Conservation (phyloP, 2,113 vertebrate species). For the Gallinago media region DNA sequence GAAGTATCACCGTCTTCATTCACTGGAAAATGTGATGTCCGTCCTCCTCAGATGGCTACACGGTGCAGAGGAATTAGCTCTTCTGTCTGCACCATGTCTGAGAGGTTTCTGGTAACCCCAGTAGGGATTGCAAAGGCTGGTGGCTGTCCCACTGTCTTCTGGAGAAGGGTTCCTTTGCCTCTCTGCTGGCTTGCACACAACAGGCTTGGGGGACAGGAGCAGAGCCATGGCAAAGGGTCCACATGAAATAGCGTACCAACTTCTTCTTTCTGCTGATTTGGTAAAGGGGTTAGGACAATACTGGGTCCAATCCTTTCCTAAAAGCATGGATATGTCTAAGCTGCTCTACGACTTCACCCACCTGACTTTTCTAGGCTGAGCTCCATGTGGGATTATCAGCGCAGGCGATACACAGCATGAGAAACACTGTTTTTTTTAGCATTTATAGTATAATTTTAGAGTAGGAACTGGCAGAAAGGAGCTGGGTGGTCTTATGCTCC, state of each 20-base stretch:
- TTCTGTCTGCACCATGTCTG: not conserved
- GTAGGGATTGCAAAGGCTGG: not conserved
- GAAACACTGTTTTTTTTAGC: not conserved
- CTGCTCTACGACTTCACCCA: not conserved
- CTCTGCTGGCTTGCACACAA: not conserved
- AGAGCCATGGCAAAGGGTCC: not conserved
- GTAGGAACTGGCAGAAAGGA: not conserved
- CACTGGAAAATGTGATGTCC: not conserved
- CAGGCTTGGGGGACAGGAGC: not conserved
- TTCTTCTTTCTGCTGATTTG: not conserved
- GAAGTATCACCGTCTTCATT: not conserved
- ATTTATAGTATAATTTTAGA: not conserved
- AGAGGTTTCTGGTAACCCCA: not conserved
- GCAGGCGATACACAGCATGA: not conserved
- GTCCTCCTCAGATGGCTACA: not conserved
- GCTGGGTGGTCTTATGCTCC: not conserved
- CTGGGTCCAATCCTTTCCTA: not conserved
- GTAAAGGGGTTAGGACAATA: not conserved
- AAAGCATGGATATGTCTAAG: not conserved
- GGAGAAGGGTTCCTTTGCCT: not conserved
- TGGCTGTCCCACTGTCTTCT: not conserved
- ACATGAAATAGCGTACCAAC: rapidly evolving
- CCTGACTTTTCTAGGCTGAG: not conserved
- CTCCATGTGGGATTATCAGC: not conserved
- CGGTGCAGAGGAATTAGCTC: not conserved